Evolutionary conservation across 2,797 vertebrate species (phyloP), one percentile per base, ranked within the genome.

Genomic region (Intellagama lesueurii): DNA sequence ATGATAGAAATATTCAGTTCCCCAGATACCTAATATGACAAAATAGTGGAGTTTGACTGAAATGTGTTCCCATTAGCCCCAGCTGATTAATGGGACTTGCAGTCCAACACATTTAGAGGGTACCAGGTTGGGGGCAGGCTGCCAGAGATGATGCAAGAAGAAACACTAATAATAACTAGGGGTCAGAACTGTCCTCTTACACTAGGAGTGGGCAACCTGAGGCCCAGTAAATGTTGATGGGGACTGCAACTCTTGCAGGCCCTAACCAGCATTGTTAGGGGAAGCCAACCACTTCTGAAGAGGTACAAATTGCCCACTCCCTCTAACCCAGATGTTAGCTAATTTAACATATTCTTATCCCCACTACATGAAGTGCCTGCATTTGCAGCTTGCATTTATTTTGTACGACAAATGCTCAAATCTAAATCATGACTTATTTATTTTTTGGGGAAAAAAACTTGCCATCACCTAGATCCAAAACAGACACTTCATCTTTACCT

Each of bases 371-470:
- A 28, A 17, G 2, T 30, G 32, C 69, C 52, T 32, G 56, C 7
- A 87, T 81, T 32, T 73, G 49, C 40, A 80, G 8, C 44, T 32
- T 49, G 60, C 72, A 49, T 87, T 86, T 78, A 22, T 83, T 35
- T 40, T 69, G 14, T 70, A 78, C 4, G 7, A 70, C n/a, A 77
- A 69, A 68, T 69, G 12, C 26, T 14, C 64, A 84, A 19, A 70
- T 88, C 44, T 83, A 66, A 88, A 77, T 88, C 30, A 32, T 84
- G 44, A 40, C 26, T n/a, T 30, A 56, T 88, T 70, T 32, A 78
- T 70, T 84, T 78, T 56, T 40, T 78, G 14, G 8, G 52, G 52
- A 14, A 5, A 47, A 40, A 35, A 69, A 44, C 26, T 26, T 88
- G 52, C 44, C 49, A 32, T 75, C 70, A 78, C 44, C 44, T 78